Evolutionary conservation across 1,140 invertebrate species (phyloP).

Genomic region (Zaprionus vittiger): DNA sequence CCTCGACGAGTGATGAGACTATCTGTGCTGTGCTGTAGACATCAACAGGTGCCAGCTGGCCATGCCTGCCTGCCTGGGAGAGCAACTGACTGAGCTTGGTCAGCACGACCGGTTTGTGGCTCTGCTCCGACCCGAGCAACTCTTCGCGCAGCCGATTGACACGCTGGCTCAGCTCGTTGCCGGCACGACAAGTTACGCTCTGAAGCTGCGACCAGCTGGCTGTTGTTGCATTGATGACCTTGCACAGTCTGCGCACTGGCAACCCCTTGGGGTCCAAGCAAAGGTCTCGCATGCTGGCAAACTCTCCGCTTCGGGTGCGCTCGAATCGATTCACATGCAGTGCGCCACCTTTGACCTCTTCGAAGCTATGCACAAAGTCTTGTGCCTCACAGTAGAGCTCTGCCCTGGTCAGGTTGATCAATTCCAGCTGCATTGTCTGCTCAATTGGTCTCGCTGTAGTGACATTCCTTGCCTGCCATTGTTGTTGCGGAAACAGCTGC

Average conservation of each 20-base stretch:
- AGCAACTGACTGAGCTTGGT: constrained; percentile 32
- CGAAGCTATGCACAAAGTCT: constrained; percentile 46
- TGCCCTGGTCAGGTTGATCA: not conserved
- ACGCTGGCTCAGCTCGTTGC: constrained; percentile 45
- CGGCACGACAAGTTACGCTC: constrained; percentile 36
- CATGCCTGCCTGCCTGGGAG: constrained; percentile 18
- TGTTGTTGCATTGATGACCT: constrained; percentile 26
- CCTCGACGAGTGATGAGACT: constrained; percentile 23
- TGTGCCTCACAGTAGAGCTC: constrained; percentile 41
- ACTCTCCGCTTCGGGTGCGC: constrained; percentile 42
- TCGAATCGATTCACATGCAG: constrained; percentile 41
- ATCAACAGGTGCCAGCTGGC: constrained; percentile 56
- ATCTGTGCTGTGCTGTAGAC: constrained; percentile 61
- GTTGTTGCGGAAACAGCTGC: constrained; percentile 26
- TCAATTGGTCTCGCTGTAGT: not conserved
- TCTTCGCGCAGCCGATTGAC: constrained; percentile 39
- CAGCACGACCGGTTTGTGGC: constrained; percentile 14
- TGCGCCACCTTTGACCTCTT: not conserved
- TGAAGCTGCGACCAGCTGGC: constrained; percentile 39
- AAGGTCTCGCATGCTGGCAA: constrained; percentile 45
- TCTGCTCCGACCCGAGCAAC: not conserved
- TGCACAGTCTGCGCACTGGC: constrained; percentile 44
- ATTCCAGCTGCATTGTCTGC: constrained; percentile 8
- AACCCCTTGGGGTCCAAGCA: constrained; percentile 53
- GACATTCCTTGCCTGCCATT: constrained; percentile 15